Conservation (phyloP, 2,113 vertebrate species). For the Cephalopterus ornatus region DNA sequence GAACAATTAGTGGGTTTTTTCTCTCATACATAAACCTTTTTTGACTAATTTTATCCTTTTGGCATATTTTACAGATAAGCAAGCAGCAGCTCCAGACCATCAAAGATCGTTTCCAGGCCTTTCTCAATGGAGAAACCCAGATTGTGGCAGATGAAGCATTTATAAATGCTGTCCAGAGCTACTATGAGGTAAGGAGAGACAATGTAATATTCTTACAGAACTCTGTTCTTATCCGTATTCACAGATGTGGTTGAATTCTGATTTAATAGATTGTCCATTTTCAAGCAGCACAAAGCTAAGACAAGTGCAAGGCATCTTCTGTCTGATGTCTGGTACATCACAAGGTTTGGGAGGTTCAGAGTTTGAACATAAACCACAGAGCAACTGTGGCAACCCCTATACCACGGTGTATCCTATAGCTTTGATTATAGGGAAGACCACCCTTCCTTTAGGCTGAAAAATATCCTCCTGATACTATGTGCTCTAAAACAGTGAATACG, state of each 20-base stretch:
- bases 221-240: neutral
- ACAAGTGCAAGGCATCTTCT: neutral
- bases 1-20: neutral
- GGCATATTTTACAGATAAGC: constrained; percentile 86
- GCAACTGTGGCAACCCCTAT: neutral
- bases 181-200: constrained; percentile 86
- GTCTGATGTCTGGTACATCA: neutral
- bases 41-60: neutral
- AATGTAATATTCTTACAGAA: neutral
- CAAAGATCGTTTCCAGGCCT: constrained; percentile 95
- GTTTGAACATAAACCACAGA: neutral
- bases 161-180: constrained; percentile 98
- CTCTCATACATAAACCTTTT: neutral
- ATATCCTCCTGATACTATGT: neutral
- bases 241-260: neutral
- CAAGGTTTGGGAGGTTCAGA: neutral
- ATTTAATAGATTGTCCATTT: neutral
- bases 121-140: constrained; percentile 95
- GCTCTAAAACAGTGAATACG: neutral
- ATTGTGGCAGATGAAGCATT: constrained; percentile 98
- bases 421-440: neutral
- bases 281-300: neutral
- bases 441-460: neutral
- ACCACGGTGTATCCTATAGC: neutral
- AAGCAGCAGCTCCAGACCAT: constrained; percentile 95